Conservation (phyloP, 1,140 invertebrate species). For the Euura lappo region DNA sequence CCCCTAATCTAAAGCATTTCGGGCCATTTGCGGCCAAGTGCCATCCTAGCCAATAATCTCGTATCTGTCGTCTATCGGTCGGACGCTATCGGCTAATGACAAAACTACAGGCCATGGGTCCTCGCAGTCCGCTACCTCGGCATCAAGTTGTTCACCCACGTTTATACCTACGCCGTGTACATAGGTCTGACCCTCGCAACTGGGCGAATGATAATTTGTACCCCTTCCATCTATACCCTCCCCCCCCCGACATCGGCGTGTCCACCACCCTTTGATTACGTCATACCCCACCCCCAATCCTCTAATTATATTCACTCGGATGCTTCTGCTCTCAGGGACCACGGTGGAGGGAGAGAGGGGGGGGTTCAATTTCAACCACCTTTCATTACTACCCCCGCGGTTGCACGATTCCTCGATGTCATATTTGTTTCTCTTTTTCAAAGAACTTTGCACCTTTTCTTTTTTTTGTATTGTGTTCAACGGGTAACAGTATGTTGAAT, state of each 20-base stretch:
- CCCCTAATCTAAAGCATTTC: conserved; percentile 14
- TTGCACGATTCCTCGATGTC: conserved; percentile 35
- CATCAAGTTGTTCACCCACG: conserved; percentile 53
- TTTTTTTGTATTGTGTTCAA: background rate
- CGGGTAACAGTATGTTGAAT: no score
- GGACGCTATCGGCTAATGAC: conserved; percentile 60
- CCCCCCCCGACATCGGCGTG: conserved; percentile 21
- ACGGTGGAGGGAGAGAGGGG: conserved; percentile 39
- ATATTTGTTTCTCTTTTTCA: background rate
- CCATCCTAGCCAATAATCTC: conserved; percentile 59
- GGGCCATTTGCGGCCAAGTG: conserved; percentile 50
- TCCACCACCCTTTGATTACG: conserved; percentile 59
- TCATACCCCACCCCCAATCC: conserved; percentile 54
- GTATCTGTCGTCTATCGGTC: conserved; percentile 51
- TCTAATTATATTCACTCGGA: conserved; percentile 60
- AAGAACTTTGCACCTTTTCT: background rate
- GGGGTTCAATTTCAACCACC: conserved; percentile 61
- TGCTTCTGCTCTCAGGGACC: conserved; percentile 51
- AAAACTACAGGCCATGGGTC: conserved; percentile 59
- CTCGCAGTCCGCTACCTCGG: conserved; percentile 34
- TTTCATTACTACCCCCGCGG: conserved; percentile 60
- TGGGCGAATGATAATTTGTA: conserved; percentile 59
- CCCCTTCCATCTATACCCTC: conserved; percentile 11
- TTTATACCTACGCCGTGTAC: background rate
- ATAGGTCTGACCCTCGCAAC: conserved; percentile 48